phyloP scores from a whole-genome alignment of 2,113 vertebrate species.

The Phocoena sinus region DNA sequence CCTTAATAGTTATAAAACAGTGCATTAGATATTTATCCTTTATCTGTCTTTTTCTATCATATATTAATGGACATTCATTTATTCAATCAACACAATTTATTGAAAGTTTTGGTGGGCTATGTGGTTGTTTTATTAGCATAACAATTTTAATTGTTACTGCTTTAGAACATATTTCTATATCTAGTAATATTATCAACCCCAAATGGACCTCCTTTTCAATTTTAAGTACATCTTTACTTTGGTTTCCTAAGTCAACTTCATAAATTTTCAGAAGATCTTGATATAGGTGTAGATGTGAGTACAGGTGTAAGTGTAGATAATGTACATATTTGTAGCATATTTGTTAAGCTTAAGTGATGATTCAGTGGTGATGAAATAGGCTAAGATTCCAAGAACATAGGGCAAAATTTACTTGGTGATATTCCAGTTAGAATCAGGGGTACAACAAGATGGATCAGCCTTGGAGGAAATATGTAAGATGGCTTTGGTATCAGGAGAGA shows the following conservation, averaged over 20 bases:
- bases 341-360: not conserved
- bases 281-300: too few relatives aligned
- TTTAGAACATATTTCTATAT: not conserved
- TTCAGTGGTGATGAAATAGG: not conserved
- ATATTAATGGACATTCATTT: not conserved
- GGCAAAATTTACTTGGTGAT: not conserved
- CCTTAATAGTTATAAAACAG: not conserved
- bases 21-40: not conserved
- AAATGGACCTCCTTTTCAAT: not conserved
- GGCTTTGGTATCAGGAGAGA: not conserved
- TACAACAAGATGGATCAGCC: too few relatives aligned
- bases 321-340: rapidly evolving
- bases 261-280: not conserved
- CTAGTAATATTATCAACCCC: not conserved
- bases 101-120: not conserved
- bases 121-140: not conserved
- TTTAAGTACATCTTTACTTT: not conserved
- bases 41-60: not conserved
- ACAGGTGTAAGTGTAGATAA: not conserved
- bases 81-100: not conserved
- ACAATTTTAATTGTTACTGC: not conserved
- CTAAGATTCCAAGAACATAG: not conserved
- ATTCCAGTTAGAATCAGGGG: not conserved
- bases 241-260: not conserved
- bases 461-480: not conserved